Evolutionary conservation across 2,797 vertebrate species (phyloP).

Genomic region (Ctenochaetus hawaiiensis): DNA sequence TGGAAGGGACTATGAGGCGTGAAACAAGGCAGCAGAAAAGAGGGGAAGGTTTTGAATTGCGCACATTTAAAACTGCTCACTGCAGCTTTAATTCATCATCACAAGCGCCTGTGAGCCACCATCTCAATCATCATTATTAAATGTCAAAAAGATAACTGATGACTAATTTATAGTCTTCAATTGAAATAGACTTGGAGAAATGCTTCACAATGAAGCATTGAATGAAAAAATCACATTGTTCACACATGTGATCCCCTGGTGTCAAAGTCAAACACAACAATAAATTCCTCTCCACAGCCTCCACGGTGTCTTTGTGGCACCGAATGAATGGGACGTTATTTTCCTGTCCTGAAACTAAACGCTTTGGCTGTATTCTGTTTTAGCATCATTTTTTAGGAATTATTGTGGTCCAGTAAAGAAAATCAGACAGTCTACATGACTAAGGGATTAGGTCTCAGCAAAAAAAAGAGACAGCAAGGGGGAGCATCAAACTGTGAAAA

Average conservation of each 20-base stretch:
- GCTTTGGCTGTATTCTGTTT: conserved; percentile 10
- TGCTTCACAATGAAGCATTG: not conserved
- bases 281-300: conserved; percentile 15
- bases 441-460: conserved; percentile 37
- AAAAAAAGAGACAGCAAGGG: conserved; percentile 26
- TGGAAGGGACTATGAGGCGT: no score
- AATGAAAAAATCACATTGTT: not conserved
- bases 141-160: not conserved
- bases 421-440: conserved; percentile 33
- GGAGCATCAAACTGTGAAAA: conserved; percentile 33
- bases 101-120: conserved; percentile 1
- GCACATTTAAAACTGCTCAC: no score
- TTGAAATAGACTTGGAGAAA: not conserved
- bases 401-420: conserved; percentile 11
- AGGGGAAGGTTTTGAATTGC: no score
- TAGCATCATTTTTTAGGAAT: conserved; percentile 36
- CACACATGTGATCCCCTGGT: not conserved
- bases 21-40: no score
- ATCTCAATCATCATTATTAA: conserved; percentile 6
- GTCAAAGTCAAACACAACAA: conserved; percentile 16
- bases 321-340: not conserved
- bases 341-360: conserved; percentile 17
- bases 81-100: conserved; percentile 16
- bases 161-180: not conserved
- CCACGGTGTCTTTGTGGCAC: conserved; percentile 2